These are phyloP conservation scores for Gambelia wislizenii DNA, from an alignment of 2,797 vertebrate species.

Conservation along the genomic window DNA sequence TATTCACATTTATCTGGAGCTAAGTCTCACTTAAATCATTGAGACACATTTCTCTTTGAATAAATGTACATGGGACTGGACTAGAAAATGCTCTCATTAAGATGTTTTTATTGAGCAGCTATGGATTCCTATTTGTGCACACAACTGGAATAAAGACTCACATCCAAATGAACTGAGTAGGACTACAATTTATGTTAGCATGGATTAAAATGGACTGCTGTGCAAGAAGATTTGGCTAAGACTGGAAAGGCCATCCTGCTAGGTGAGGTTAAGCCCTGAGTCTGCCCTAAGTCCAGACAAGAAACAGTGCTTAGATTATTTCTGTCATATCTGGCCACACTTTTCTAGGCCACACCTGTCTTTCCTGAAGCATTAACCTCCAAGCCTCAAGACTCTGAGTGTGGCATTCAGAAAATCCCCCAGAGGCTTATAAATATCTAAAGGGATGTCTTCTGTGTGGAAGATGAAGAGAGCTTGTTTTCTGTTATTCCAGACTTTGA, in stretches of 20 bases:
- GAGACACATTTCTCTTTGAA: background rate
- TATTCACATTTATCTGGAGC: background rate
- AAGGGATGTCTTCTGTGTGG: too few relatives aligned
- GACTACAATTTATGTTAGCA: too few relatives aligned
- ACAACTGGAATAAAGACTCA: background rate
- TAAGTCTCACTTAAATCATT: background rate
- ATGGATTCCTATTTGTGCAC: constrained; percentile 38
- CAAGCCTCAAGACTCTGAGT: background rate
- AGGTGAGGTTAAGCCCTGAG: background rate
- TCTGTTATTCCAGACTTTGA: too few relatives aligned
- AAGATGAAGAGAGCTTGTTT: too few relatives aligned
- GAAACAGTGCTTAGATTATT: background rate
- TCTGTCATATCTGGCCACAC: background rate
- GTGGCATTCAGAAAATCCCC: background rate
- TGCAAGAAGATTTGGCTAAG: background rate
- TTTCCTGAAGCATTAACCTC: background rate
- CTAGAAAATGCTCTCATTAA: constrained; percentile 30
- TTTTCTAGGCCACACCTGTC: background rate
- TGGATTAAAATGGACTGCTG: background rate
- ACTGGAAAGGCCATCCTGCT: background rate
- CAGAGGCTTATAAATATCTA: too few relatives aligned
- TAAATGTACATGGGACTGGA: too few relatives aligned
- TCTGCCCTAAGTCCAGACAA: background rate
- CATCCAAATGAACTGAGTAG: background rate
- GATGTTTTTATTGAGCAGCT: constrained; percentile 41